Evolutionary conservation across 37 sponge, comb jelly and placozoan species (phyloP), one percentile per base, ranked within the genome.

Genomic region (Spongia lamella): DNA sequence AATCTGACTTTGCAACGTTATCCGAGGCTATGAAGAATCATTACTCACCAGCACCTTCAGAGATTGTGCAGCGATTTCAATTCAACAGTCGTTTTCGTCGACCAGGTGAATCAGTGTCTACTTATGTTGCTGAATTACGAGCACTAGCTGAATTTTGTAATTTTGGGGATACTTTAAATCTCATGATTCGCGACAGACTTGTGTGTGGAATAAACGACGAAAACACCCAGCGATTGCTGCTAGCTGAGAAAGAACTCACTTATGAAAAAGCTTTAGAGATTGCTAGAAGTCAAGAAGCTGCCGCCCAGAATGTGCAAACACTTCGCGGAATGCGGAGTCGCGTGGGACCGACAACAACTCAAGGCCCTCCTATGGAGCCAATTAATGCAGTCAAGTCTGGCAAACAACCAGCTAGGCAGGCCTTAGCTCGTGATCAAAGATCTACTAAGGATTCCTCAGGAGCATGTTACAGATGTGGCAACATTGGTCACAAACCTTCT

Each of bases 131-230:
- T 27, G 70, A 47, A 50, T 53, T 69, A 26, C 51, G 53, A n/a
- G 30, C 27, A 19, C 49, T 69, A 2, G 43, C 70, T 6, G 52
- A 57, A 16, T 49, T 22, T 38, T 67, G 43, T 9, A 24, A 40
- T n/a, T 67, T 25, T 38, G 68, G 43, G 3, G 21, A 2, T 17
- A 40, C 33, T 19, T n/a, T 67, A 49, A 49, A 67, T 14, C 26
- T 22, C 47, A 67, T 67, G 68, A 3, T 67, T 16, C 39, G 68
- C 2, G 68, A 67, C 68, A 43, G 68, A 9, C 1, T 67, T 37
- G 68, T 38, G 3, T 67, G 68, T 40, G 68, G 68, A 3, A 67
- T 67, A 1, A 17, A 16, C 7, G 49, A 67, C 21, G 49, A 1
- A 3, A 13, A 7, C 3, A 36, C 17, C 3, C 68, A 67, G 47